A percentile compares a stretch with the other conserved stretches of the same genome.
Conservation (phyloP, 2,113 vertebrate genomes). For the Chloebia gouldiae region DNA sequence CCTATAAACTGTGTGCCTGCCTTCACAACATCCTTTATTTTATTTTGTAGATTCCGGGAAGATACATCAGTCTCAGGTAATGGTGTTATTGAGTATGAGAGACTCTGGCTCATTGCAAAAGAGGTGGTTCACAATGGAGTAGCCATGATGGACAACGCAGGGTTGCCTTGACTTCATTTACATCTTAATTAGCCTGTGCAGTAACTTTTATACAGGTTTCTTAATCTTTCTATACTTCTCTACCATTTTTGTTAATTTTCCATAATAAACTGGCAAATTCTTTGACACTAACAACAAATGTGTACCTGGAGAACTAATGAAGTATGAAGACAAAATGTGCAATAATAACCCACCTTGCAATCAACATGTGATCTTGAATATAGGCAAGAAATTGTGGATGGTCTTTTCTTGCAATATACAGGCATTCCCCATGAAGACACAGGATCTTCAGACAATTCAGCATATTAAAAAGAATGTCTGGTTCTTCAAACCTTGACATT, state of each 20-base stretch:
- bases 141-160: neutral
- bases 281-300: neutral
- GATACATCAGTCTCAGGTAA: neutral
- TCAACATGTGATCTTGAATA: slow-evolving; percentile 96
- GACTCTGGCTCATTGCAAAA: neutral
- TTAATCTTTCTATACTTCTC: neutral
- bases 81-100: neutral
- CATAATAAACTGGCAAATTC: neutral
- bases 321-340: neutral
- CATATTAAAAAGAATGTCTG: slow-evolving; percentile 99
- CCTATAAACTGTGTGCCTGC: neutral
- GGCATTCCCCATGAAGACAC: slow-evolving; percentile 94
- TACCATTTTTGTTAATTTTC: neutral
- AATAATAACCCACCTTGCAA: slow-evolving; percentile 82
- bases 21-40: neutral
- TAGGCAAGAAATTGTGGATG: slow-evolving; percentile 93
- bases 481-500: slow-evolving; percentile 97
- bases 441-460: slow-evolving; percentile 95
- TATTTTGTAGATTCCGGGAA: neutral
- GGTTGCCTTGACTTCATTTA: neutral
- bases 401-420: slow-evolving; percentile 92
- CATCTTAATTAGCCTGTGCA: neutral
- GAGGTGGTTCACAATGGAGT: neutral
- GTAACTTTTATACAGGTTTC: neutral
- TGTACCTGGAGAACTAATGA: neutral